phyloP scores from a whole-genome alignment of 2,888 invertebrate species.

The Mantis religiosa region DNA sequence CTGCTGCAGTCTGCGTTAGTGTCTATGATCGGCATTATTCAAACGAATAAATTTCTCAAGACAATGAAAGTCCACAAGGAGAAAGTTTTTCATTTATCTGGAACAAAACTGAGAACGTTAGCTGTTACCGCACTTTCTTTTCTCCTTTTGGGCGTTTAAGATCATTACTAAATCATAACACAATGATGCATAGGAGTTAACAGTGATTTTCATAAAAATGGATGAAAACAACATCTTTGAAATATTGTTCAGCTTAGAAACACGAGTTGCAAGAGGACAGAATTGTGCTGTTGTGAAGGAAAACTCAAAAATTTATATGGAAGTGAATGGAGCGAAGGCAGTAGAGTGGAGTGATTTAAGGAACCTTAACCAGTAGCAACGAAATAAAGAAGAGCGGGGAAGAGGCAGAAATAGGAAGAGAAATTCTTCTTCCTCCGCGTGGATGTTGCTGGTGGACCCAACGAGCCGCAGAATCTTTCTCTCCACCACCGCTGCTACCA shows the following conservation, averaged over 20 bases:
- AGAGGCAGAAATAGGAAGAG: neutral
- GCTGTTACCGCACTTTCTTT: neutral
- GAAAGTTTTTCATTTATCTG: neutral
- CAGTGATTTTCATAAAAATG: neutral
- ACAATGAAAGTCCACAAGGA: neutral
- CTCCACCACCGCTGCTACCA: neutral
- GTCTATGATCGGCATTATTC: too few relatives aligned
- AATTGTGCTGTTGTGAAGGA: neutral
- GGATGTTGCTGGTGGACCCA: constrained; percentile 13
- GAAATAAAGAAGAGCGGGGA: neutral
- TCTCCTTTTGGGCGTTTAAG: neutral
- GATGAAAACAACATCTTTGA: neutral
- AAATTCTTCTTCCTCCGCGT: neutral
- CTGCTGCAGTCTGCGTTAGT: too few relatives aligned
- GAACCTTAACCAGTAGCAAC: neutral
- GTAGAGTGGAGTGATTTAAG: constrained; percentile 10
- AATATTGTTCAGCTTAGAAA: neutral
- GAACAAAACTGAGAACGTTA: neutral
- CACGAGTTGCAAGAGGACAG: neutral
- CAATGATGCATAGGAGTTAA: neutral
- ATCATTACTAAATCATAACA: neutral
- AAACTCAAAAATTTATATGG: neutral
- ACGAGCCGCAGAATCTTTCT: constrained; percentile 21
- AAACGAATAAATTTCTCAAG: too few relatives aligned
- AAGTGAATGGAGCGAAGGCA: neutral